phyloP scores from a whole-genome alignment of 2,113 vertebrate species.

The Aspidoscelis tigris region DNA sequence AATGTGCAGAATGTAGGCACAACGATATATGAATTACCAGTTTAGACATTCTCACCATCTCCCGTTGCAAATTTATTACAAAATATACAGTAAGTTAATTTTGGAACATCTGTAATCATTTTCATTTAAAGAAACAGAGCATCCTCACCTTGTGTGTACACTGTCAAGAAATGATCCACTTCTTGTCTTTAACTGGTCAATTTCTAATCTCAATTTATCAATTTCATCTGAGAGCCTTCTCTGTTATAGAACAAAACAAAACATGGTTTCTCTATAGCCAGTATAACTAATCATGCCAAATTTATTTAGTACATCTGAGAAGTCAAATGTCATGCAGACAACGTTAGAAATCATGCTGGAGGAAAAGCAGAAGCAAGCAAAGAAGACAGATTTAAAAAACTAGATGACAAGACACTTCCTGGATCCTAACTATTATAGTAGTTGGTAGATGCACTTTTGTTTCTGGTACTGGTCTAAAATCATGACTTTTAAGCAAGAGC shows the following conservation, averaged over 20 bases:
- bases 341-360: background rate
- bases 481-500: background rate
- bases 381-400: background rate
- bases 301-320: background rate
- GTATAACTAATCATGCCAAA: background rate
- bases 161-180: constrained; percentile 88
- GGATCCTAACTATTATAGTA: background rate
- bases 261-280: constrained; percentile 21
- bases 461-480: background rate
- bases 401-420: background rate
- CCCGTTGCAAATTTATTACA: background rate
- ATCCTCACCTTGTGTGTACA: constrained; percentile 84
- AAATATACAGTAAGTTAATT: background rate
- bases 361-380: background rate
- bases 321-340: constrained; percentile 49
- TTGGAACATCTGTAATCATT: background rate
- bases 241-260: constrained; percentile 66
- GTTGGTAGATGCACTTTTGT: background rate
- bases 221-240: constrained; percentile 93
- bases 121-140: background rate
- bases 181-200: constrained; percentile 92
- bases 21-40: background rate
- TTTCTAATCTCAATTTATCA: constrained; percentile 91
- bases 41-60: background rate
- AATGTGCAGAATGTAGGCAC: background rate